Conservation (phyloP, 2,113 vertebrate genomes). For the Diadophis punctatus region DNA sequence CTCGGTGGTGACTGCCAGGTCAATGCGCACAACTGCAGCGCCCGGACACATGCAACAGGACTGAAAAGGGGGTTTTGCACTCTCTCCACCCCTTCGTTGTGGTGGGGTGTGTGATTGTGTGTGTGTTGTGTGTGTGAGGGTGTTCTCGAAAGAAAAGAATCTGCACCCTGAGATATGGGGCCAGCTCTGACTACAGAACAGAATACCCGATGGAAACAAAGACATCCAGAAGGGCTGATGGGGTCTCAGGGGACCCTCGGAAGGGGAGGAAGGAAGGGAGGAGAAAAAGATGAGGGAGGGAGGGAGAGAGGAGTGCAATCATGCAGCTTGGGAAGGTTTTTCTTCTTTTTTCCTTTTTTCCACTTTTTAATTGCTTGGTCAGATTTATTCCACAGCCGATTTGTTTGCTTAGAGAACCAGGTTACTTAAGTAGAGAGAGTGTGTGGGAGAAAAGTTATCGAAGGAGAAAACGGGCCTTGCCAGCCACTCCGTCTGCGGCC, state of each 20-base stretch:
- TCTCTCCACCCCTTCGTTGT: slow-evolving; percentile 10
- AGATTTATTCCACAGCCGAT: slow-evolving; percentile 71
- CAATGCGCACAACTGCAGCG: slow-evolving; percentile 21
- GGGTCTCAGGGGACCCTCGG: slow-evolving; percentile 1
- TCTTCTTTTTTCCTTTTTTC: slow-evolving; percentile 34
- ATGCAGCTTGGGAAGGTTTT: slow-evolving; percentile 77
- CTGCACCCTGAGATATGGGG: slow-evolving; percentile 16
- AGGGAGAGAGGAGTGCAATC: slow-evolving; percentile 57
- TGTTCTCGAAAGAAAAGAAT: slow-evolving; percentile 10
- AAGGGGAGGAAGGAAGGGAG: background rate
- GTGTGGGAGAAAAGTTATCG: slow-evolving; percentile 68
- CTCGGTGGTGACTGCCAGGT: slow-evolving; percentile 19
- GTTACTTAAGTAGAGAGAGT: slow-evolving; percentile 64
- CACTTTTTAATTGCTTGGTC: slow-evolving; percentile 70
- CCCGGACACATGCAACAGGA: slow-evolving; percentile 47
- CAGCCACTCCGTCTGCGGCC: slow-evolving; percentile 43
- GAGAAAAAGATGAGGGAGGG: background rate
- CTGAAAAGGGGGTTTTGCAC: slow-evolving; percentile 21
- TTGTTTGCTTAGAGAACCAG: slow-evolving; percentile 70
- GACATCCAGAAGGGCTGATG: slow-evolving; percentile 30
- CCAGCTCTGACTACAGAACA: slow-evolving; percentile 27
- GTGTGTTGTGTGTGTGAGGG: too few relatives aligned
- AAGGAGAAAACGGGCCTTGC: slow-evolving; percentile 76
- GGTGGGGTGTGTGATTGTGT: too few relatives aligned
- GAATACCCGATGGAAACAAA: slow-evolving; percentile 19